Conservation (phyloP, 2,797 vertebrate genomes). For the Sciurus carolinensis region DNA sequence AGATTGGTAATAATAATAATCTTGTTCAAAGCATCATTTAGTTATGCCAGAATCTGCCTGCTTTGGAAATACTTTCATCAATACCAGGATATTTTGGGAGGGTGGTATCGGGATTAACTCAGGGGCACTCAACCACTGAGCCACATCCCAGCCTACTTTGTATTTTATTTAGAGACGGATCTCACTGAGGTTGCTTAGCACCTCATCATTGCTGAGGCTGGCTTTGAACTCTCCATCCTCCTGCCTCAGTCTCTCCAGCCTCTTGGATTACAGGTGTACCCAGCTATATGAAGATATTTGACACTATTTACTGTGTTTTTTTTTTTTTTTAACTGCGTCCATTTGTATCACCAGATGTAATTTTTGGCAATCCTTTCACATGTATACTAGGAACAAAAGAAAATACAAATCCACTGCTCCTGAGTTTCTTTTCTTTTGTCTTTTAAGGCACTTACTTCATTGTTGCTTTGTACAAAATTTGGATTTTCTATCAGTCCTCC, state of each 20-base stretch:
- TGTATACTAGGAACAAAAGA: neutral
- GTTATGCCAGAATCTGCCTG: neutral
- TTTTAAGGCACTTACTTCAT: neutral
- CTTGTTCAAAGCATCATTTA: neutral
- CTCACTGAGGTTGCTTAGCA: no score
- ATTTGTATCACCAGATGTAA: neutral
- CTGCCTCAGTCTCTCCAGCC: no score
- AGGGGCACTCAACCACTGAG: no score
- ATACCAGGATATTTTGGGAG: neutral
- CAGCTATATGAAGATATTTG: neutral
- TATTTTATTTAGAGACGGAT: no score
- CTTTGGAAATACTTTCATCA: slow-evolving; percentile 25
- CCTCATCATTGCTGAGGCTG: no score
- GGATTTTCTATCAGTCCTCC: neutral
- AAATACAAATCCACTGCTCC: neutral
- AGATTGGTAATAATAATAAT: neutral
- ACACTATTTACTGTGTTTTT: neutral
- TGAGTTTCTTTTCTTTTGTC: neutral
- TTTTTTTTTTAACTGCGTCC: neutral
- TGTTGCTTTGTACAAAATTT: slow-evolving; percentile 10
- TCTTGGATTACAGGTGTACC: no score
- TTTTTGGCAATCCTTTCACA: neutral
- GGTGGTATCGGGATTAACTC: no score
- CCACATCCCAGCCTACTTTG: no score
- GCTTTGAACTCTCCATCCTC: no score